Evolutionary conservation across 2,888 invertebrate species (phyloP), one percentile per base, ranked within the genome.

Genomic region (Hydropsyche betteni): DNA sequence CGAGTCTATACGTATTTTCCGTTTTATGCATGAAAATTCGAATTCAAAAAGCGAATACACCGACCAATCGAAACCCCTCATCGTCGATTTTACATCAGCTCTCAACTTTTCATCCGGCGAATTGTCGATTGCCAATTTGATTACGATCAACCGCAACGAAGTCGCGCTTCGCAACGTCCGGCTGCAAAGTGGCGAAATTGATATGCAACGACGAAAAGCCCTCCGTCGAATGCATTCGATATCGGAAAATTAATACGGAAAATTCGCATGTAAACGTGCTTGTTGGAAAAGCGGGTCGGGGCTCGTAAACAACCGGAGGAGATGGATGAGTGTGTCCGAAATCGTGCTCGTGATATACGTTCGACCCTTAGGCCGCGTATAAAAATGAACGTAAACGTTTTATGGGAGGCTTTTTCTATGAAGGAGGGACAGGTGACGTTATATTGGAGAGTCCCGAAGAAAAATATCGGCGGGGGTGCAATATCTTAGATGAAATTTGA

Each of bases 321-420:
- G 58, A 58, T 58, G 58, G 58, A 58, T 58, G 58, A 24, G 14
- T 16, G 24, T 24, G 58, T 58, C 58, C 24, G 44, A 58, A 58
- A 58, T 58, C 24, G 58, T 58, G 58, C 58, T 14, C 58, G 24
- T 58, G 58, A 58, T 58, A 24, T 58, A 58, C 58, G 58, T 24
- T 8, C 58, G 16, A 44, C 44, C 44, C 44, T 44, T 44, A 44
- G 44, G 10, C 44, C 44, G 44, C 44, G 44, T 44, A 44, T 44
- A 58, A 24, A 58, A 58, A 58, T 58, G 58, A 58, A 24, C 58
- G 58, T 58, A 24, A 58, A 58, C 58, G 58, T 58, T 58, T 58
- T 58, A 58, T 58, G 58, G 58, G 16, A 4, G 58, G n/a, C 24
- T 8, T 16, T 24, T 16, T 24, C 58, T 5, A 14, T 16, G 24